A percentile compares a stretch with the other conserved stretches of the same genome.
Conservation (phyloP, 2,113 vertebrate species). For the Murina feae region DNA sequence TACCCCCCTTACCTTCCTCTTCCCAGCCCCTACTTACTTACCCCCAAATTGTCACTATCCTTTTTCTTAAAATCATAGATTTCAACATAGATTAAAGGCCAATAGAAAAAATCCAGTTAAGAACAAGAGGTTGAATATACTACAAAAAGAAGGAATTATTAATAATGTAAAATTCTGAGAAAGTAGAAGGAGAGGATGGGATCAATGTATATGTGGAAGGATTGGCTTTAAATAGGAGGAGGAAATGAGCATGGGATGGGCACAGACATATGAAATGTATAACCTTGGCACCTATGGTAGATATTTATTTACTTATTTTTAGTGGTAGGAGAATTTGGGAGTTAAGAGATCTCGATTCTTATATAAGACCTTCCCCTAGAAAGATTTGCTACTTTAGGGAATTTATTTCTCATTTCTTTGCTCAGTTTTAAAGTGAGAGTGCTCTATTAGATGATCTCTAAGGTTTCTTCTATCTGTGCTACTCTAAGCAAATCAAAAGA, state of each 20-base stretch:
- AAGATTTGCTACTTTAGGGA: not conserved
- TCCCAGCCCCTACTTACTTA: no score
- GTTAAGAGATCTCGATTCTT: not conserved
- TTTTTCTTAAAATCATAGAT: conserved; percentile 18
- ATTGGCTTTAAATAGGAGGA: not conserved
- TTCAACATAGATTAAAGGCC: not conserved
- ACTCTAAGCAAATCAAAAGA: conserved; percentile 20
- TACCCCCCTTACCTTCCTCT: no score
- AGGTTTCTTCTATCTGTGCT: not conserved
- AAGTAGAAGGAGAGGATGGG: not conserved
- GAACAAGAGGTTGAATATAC: not conserved
- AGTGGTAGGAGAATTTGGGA: not conserved
- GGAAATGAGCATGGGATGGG: not conserved
- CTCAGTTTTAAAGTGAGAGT: not conserved
- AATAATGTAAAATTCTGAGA: not conserved
- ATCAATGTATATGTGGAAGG: not conserved
- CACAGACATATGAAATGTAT: not conserved
- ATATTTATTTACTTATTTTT: not conserved
- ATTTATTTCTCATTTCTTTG: conserved; percentile 22
- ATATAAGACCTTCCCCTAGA: not conserved
- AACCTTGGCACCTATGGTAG: not conserved
- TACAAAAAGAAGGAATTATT: not conserved
- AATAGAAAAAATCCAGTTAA: not conserved
- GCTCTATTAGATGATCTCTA: not conserved
- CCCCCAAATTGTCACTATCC: no score